Evolutionary conservation across 2,888 invertebrate species (phyloP).

Genomic region (Drosophila neutralis): DNA sequence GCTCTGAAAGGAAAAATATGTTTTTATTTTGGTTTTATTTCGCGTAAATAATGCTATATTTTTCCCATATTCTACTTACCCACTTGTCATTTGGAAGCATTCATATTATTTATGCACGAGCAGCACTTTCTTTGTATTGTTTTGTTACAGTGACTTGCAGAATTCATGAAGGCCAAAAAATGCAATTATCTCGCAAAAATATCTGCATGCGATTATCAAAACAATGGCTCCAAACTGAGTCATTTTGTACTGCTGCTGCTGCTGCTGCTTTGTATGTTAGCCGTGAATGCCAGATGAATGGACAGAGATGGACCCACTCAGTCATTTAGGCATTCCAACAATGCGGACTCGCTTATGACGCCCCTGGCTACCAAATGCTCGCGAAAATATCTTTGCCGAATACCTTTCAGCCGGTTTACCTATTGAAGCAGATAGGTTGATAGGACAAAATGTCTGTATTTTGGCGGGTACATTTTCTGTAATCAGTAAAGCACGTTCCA

Average conservation of each 20-base stretch:
- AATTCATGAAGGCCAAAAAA: background rate
- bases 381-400: background rate
- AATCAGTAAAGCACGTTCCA: background rate
- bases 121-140: background rate
- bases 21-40: background rate
- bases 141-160: background rate
- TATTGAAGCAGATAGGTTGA: background rate
- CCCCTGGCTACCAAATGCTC: background rate
- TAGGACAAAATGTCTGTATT: background rate
- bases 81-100: background rate
- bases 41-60: background rate
- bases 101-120: background rate
- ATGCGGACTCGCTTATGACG: background rate
- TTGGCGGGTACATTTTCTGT: background rate
- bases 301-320: conserved; percentile 1
- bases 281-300: conserved; percentile 1
- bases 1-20: background rate
- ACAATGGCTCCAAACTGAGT: background rate
- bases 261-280: background rate
- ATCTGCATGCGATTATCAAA: background rate
- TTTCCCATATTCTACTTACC: background rate
- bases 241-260: background rate
- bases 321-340: conserved; percentile 10
- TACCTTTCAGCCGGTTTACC: background rate
- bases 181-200: conserved; percentile 7